Conservation (phyloP, 2,797 vertebrate genomes). For the Monodelphis domestica region DNA sequence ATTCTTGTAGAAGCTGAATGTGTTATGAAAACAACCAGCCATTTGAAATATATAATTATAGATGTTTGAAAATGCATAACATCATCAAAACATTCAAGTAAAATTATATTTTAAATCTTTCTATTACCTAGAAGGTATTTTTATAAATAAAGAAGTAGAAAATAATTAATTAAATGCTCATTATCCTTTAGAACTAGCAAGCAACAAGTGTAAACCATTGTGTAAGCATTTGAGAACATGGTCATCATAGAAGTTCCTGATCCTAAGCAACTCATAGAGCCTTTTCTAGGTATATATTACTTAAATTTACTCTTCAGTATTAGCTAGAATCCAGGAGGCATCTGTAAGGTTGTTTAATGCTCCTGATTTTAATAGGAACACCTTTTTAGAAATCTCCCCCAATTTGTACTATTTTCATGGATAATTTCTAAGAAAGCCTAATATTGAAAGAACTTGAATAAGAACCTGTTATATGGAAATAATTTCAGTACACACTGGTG, state of each 20-base stretch:
- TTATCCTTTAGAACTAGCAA: neutral
- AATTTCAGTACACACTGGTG: neutral
- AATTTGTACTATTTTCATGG: neutral
- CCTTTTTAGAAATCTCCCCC: neutral
- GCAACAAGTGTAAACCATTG: neutral
- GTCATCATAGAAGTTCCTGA: neutral
- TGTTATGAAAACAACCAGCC: constrained; percentile 13
- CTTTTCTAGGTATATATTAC: neutral
- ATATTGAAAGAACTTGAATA: neutral
- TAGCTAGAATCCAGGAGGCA: neutral
- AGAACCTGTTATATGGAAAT: neutral
- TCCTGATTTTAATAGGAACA: neutral
- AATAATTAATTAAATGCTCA: neutral
- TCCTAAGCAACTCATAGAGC: neutral
- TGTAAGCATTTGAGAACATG: neutral
- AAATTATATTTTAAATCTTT: constrained; percentile 14
- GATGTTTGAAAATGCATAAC: constrained; percentile 35
- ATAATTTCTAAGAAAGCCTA: neutral
- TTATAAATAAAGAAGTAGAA: neutral
- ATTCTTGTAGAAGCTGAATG: constrained; percentile 26
- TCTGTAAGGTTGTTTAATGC: constrained; percentile 10
- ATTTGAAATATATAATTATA: constrained; percentile 42
- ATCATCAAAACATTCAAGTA: constrained; percentile 1
- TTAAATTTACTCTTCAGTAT: neutral
- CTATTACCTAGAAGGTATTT: constrained; percentile 24